Percentiles rank a stretch among this genome's conserved stretches.
Conservation (phyloP, 30 jellyfish, hydroid and myxozoan species). For the Pelagia noctiluca region DNA sequence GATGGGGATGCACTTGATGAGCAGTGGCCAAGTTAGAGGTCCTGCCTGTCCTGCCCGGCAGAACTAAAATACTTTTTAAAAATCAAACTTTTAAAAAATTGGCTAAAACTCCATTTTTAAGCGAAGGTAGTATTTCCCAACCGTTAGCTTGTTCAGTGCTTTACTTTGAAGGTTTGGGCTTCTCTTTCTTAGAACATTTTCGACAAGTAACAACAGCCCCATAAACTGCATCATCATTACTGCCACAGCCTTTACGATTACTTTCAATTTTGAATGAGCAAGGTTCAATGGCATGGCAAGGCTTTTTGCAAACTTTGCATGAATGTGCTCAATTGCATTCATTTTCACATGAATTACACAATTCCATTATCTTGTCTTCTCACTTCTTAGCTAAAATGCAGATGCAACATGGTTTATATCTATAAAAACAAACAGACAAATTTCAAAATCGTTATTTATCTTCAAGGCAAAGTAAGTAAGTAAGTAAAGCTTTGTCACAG, state of each 20-base stretch:
- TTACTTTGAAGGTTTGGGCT: neutral
- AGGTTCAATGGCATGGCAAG: slow-evolving; percentile 26
- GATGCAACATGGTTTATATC: neutral
- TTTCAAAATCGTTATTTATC: slow-evolving; percentile 19
- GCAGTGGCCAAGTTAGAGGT: too few relatives aligned
- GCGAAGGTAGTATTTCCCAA: too few relatives aligned
- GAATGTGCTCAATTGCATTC: slow-evolving; percentile 5
- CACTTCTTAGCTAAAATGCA: neutral
- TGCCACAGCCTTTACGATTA: neutral
- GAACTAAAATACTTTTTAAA: too few relatives aligned
- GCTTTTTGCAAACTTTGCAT: slow-evolving; percentile 1
- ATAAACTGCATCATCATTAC: neutral
- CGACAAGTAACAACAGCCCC: slow-evolving; percentile 9
- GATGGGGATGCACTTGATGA: slow-evolving; percentile 1
- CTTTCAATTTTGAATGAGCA: neutral
- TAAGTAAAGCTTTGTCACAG: too few relatives aligned
- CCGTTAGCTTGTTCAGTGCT: too few relatives aligned
- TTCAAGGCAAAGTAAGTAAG: too few relatives aligned
- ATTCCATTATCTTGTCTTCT: neutral
- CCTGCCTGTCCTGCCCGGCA: too few relatives aligned
- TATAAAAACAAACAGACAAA: neutral
- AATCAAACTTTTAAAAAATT: too few relatives aligned
- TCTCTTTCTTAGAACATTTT: slow-evolving; percentile 1
- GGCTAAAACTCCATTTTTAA: too few relatives aligned
- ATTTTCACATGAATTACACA: neutral